phyloP scores from a whole-genome alignment of 2,113 vertebrate genomes.

The Tiliqua scincoides region DNA sequence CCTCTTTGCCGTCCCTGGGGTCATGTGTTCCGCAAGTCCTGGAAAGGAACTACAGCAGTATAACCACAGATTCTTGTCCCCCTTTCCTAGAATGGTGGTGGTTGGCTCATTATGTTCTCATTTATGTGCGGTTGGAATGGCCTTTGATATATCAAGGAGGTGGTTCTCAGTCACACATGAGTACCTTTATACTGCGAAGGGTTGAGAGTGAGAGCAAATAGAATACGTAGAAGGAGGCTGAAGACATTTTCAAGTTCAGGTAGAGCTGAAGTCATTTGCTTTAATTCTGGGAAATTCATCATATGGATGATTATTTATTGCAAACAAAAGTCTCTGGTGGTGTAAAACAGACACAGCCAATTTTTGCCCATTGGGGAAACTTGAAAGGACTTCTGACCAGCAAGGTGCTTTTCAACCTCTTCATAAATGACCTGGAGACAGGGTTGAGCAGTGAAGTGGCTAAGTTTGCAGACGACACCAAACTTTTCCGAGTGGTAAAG shows the following conservation, averaged over 20 bases:
- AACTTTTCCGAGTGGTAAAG: no score
- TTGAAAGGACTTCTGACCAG: background rate
- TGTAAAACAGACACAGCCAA: background rate
- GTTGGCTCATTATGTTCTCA: background rate
- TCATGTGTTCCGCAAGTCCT: fast-evolving
- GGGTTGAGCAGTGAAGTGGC: no score
- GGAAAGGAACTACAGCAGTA: fast-evolving
- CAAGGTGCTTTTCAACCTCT: background rate
- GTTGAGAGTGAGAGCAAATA: background rate
- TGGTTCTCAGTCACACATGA: background rate
- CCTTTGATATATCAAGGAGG: background rate
- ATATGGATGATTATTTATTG: no score
- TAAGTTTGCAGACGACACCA: no score
- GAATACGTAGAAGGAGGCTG: background rate
- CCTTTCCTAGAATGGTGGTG: fast-evolving
- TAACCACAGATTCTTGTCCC: background rate
- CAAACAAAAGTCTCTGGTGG: no score
- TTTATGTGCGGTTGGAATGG: background rate
- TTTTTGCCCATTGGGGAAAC: no score
- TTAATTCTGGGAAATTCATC: background rate
- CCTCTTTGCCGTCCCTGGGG: background rate
- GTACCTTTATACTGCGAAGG: background rate
- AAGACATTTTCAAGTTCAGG: background rate
- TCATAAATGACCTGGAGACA: no score
- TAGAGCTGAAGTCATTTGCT: background rate